A percentile compares a stretch with the other conserved stretches of the same genome.
phyloP scores from a whole-genome alignment of 2,888 invertebrate species.

The Scaptomyza polygonia region DNA sequence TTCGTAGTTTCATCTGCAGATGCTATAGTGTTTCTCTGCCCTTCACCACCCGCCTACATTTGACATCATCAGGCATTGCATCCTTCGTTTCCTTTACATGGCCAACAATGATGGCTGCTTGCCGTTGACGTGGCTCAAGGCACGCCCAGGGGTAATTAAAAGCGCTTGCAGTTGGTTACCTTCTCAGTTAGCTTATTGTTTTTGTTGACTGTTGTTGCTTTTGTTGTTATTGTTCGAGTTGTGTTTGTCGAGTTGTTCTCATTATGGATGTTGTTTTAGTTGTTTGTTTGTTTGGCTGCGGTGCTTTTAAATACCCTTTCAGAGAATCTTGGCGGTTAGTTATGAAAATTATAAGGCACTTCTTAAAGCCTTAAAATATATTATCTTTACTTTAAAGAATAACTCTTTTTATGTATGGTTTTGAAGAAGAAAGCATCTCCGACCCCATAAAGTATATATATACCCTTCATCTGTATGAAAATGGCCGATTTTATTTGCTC shows the following conservation, averaged over 20 bases:
- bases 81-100: constrained; percentile 1
- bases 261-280: constrained; percentile 1
- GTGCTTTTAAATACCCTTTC: constrained; percentile 11
- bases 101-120: constrained; percentile 11
- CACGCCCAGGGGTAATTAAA: constrained; percentile 71
- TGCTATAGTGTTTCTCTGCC: neutral
- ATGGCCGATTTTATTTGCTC: no score
- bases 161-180: constrained; percentile 47
- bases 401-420: neutral
- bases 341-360: neutral
- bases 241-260: constrained; percentile 3
- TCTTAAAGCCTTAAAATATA: neutral
- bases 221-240: constrained; percentile 15
- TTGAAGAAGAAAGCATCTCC: no score
- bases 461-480: no score
- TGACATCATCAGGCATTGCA: constrained; percentile 26
- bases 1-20: constrained; percentile 15
- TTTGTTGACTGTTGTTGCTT: constrained; percentile 25
- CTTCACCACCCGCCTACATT: constrained; percentile 19
- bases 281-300: constrained; percentile 5
- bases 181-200: constrained; percentile 25
- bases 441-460: no score
- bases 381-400: neutral
- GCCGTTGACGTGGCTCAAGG: constrained; percentile 40
- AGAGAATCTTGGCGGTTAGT: neutral